phyloP scores from a whole-genome alignment of 2,113 vertebrate genomes.

The Pteropus alecto region DNA sequence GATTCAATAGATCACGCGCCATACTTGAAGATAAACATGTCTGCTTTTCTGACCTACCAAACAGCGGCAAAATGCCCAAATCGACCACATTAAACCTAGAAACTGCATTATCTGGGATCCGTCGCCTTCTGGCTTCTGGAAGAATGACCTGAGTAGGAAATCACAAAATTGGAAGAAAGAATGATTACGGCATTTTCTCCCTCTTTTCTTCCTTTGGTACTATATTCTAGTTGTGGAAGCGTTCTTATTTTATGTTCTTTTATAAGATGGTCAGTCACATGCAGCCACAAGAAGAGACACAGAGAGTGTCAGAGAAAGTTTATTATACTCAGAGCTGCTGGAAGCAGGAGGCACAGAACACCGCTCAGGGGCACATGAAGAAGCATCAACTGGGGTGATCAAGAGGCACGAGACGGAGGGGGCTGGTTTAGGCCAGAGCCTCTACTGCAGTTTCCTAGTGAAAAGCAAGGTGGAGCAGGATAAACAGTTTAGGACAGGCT shows the following conservation, averaged over 20 bases:
- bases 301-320: neutral
- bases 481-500: neutral
- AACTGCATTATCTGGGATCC: neutral
- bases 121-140: neutral
- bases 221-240: neutral
- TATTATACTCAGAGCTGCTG: neutral
- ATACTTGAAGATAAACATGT: neutral
- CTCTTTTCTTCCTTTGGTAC: neutral
- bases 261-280: neutral
- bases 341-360: neutral
- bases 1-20: neutral
- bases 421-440: neutral
- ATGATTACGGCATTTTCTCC: neutral
- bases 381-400: neutral
- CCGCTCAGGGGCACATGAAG: neutral
- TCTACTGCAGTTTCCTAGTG: too few relatives aligned
- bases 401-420: neutral
- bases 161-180: neutral
- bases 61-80: neutral
- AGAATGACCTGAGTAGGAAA: neutral
- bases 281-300: neutral
- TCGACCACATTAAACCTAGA: neutral
- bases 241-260: neutral
- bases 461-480: neutral
- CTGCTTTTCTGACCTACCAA: neutral